Evolutionary conservation across 1,140 invertebrate genomes (phyloP).

Genomic region (Aphis craccivora): DNA sequence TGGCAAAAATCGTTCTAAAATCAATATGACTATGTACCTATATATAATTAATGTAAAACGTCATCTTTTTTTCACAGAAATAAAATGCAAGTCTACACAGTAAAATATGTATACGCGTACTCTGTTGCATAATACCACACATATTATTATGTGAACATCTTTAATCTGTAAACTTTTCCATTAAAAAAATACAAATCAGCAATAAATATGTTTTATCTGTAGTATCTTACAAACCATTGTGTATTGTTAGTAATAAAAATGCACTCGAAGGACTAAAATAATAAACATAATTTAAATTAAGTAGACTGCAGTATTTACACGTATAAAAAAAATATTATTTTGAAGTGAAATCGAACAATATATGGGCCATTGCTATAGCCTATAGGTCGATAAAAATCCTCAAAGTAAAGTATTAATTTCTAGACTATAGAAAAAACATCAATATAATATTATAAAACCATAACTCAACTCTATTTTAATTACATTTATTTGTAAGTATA

Average conservation of each 20-base stretch:
- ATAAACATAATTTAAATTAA: neutral
- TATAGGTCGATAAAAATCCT: neutral
- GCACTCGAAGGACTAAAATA: neutral
- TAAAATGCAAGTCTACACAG: neutral
- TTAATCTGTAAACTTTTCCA: constrained; percentile 6
- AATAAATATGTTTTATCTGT: constrained; percentile 23
- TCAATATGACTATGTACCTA: neutral
- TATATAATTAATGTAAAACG: neutral
- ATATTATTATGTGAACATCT: neutral
- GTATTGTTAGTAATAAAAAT: neutral
- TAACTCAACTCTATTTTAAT: too few relatives aligned
- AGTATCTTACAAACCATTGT: neutral
- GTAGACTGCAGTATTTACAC: neutral
- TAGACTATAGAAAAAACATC: neutral
- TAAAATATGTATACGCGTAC: neutral
- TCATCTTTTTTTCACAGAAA: neutral
- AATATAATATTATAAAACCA: neutral
- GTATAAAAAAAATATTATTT: neutral
- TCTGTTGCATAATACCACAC: neutral
- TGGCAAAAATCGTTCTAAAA: neutral
- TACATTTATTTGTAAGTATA: neutral
- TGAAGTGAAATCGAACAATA: neutral
- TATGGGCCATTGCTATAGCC: neutral
- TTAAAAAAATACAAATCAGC: constrained; percentile 21
- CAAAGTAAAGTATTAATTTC: neutral